phyloP scores from a whole-genome alignment of 2,797 vertebrate species.

The Silurus aristotelis region DNA sequence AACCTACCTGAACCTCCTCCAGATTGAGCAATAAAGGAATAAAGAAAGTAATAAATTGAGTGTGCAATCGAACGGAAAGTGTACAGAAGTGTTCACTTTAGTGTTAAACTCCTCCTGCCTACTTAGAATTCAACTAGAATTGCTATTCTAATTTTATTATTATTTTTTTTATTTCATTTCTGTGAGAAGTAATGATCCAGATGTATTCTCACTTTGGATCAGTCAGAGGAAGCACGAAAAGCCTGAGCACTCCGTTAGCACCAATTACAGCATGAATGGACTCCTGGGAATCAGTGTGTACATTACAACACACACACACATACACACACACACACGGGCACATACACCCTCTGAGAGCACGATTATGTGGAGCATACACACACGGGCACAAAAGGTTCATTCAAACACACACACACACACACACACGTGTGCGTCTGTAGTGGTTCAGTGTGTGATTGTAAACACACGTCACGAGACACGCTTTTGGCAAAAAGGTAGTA shows the following conservation, averaged over 20 bases:
- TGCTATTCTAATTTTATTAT: no score
- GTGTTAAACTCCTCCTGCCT: no score
- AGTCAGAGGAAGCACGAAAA: constrained; percentile 64
- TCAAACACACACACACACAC: constrained; percentile 30
- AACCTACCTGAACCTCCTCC: background rate
- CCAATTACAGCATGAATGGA: constrained; percentile 74
- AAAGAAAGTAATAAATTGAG: no score
- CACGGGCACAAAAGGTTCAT: constrained; percentile 40
- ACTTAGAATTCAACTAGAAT: no score
- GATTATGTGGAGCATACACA: constrained; percentile 61
- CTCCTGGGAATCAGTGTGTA: constrained; percentile 70
- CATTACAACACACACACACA: constrained; percentile 12
- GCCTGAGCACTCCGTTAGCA: constrained; percentile 71
- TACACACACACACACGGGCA: background rate
- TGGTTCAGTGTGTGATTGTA: background rate
- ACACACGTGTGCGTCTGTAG: background rate
- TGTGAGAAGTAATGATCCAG: background rate
- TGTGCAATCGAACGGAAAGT: background rate
- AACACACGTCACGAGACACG: background rate
- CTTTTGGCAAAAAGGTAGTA: background rate
- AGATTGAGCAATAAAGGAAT: background rate
- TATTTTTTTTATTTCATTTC: background rate
- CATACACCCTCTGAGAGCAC: constrained; percentile 47
- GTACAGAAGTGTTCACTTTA: no score
- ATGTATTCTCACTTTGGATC: background rate